These are phyloP conservation scores for Drosophila teissieri DNA, from an alignment of 1,140 invertebrate species.

Conservation along the genomic window DNA sequence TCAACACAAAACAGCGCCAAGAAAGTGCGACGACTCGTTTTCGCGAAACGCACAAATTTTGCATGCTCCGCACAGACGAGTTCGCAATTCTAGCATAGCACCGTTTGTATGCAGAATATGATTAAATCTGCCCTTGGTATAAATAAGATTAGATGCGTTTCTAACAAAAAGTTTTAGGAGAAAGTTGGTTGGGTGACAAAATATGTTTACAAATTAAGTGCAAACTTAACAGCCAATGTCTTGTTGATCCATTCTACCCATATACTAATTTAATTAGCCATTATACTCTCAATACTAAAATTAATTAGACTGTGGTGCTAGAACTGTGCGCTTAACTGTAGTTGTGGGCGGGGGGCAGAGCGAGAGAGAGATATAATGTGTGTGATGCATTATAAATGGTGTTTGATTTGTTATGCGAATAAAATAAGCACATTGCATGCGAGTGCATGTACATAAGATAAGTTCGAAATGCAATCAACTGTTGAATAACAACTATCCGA, in stretches of 20 bases:
- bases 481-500: conserved; percentile 33
- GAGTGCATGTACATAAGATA: conserved; percentile 6
- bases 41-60: conserved; percentile 12
- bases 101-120: too few species aligned
- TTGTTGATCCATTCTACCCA: too few species aligned
- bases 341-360: background rate
- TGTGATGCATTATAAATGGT: conserved; percentile 6
- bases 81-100: background rate
- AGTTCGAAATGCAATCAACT: conserved; percentile 11
- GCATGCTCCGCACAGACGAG: conserved; percentile 15
- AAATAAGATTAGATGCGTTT: too few species aligned
- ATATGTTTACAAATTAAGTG: too few species aligned
- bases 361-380: background rate
- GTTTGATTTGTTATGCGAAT: conserved; percentile 10
- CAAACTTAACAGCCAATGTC: too few species aligned
- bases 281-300: too few species aligned
- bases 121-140: too few species aligned
- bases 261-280: background rate
- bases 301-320: background rate
- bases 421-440: conserved; percentile 3
- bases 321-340: background rate
- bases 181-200: too few species aligned
- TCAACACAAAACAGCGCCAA: conserved; percentile 19
- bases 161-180: too few species aligned
- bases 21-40: conserved; percentile 18